A percentile compares a stretch with the other conserved stretches of the same genome.
Conservation (phyloP, 2,113 vertebrate species). For the Morphnarchus princeps region DNA sequence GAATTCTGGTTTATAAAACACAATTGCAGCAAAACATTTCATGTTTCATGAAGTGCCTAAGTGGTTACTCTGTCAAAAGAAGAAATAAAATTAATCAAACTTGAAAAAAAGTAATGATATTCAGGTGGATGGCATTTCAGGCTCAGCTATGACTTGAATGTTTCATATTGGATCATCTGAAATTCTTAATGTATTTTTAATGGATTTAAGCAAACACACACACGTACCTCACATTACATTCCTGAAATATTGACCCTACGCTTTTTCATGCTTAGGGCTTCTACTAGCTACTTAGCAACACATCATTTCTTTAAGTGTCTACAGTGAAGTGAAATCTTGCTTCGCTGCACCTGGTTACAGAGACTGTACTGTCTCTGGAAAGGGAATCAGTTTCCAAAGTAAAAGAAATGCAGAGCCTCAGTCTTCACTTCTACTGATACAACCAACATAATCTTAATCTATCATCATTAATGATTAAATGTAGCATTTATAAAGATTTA, state of each 20-base stretch:
- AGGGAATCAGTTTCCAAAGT: background rate
- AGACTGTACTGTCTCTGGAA: background rate
- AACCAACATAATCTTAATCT: background rate
- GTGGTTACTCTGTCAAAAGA: constrained; percentile 25
- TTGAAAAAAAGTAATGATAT: constrained; percentile 17
- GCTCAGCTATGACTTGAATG: constrained; percentile 1
- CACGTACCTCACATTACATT: background rate
- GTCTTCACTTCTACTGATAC: background rate
- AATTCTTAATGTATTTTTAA: constrained; percentile 38
- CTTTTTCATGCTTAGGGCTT: background rate
- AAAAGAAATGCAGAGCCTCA: background rate
- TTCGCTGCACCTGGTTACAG: background rate
- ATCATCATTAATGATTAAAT: background rate
- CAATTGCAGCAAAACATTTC: constrained; percentile 14
- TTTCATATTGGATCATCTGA: constrained; percentile 38
- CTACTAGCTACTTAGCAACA: background rate
- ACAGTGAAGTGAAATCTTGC: background rate
- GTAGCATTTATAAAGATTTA: background rate
- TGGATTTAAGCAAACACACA: constrained; percentile 7
- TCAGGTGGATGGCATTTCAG: constrained; percentile 46
- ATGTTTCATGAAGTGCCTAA: background rate
- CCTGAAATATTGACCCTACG: background rate
- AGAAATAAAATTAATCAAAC: constrained; percentile 59
- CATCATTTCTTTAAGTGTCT: background rate
- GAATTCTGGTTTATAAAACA: background rate